Evolutionary conservation across 1,140 invertebrate genomes (phyloP), one percentile per base, ranked within the genome.

Genomic region (Neodiprion pinetum): DNA sequence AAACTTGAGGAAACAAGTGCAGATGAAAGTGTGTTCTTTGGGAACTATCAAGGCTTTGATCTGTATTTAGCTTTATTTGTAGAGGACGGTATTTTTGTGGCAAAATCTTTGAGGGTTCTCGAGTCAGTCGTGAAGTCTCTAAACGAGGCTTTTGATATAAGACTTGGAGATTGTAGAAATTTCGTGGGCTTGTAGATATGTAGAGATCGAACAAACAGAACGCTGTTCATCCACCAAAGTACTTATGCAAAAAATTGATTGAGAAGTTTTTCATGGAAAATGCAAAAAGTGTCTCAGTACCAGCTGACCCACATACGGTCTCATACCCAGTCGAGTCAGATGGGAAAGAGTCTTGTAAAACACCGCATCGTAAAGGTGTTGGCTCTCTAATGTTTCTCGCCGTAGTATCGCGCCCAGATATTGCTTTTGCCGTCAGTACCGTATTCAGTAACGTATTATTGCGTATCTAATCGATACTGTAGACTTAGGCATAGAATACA

Each of bases 361-460:
- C 77, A 70, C 81, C 70, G 67, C 82, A 80, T 73, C 71, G 80
- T 73, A 77, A 82, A 75, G 75, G 77, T 9, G 80, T 86, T 23
- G 81, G 83, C 12, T 67, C 77, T 7, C 74, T 88, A 7, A 80
- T 88, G 75, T 85, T 83, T 70, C 66, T 86, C 14, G 77, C 82
- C 1, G 68, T 77, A 47, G 82, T 79, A 73, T 85, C 79, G 66
- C 79, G 82, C 67, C 86, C 84, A 53, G 84, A 86, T 77, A 82
- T 87, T 8, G 48, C 77, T 1, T 85, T 76, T 81, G 80, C 73
- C 65, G 81, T 84, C 4, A 78, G 17, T 17, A 17, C 17, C 17
- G 17, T 17, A 77, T 72, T 73, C 76, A 74, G 78, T 80, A 10
- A 84, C 79, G 78, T 72, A 79, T 84, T 28, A 72, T 81, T 65